Conservation (phyloP, 2,113 vertebrate genomes). For the Leiothrix lutea region DNA sequence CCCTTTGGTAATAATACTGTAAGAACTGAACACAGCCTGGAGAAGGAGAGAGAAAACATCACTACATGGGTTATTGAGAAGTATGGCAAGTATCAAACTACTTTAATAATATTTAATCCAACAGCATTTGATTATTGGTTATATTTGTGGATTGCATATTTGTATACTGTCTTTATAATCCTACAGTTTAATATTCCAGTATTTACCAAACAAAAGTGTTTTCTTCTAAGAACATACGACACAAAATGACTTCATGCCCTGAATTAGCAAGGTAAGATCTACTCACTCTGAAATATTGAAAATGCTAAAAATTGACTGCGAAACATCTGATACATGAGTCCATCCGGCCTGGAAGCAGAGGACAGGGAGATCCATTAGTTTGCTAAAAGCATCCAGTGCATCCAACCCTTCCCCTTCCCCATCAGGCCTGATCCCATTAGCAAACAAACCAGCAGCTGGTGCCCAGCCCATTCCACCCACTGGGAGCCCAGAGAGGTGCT, state of each 20-base stretch:
- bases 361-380: neutral
- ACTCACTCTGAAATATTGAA: constrained; percentile 98
- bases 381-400: neutral
- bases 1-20: constrained; percentile 98
- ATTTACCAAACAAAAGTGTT: neutral
- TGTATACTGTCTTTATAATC: neutral
- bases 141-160: neutral
- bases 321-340: constrained; percentile 94
- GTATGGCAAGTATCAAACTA: neutral
- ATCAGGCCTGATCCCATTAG: neutral
- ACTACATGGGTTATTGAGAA: neutral
- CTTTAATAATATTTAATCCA: neutral
- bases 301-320: constrained; percentile 94
- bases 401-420: neutral
- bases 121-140: neutral
- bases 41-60: neutral
- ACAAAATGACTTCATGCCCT: neutral
- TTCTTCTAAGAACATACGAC: accelerated
- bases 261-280: neutral
- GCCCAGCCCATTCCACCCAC: neutral
- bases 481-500: neutral
- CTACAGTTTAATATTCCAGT: neutral
- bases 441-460: neutral
- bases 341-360: constrained; percentile 85
- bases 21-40: constrained; percentile 95